Percentiles rank a stretch among this genome's conserved stretches.
phyloP scores from a whole-genome alignment of 2,113 vertebrate genomes.

The Origma solitaria region DNA sequence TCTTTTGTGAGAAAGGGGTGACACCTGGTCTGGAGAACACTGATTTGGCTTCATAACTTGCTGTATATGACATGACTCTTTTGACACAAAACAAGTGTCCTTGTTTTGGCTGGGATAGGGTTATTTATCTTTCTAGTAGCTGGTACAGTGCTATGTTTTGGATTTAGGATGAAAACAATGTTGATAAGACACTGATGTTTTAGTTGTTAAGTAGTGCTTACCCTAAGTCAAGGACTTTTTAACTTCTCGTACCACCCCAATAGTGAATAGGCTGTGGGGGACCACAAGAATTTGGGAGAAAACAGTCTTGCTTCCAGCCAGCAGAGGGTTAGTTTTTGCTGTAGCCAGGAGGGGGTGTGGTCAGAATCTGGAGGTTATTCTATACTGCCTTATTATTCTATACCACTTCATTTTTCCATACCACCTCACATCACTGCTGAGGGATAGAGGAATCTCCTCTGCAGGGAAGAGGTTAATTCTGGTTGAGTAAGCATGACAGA shows the following conservation, averaged over 20 bases:
- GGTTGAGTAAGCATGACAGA: neutral
- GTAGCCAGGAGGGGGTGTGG: neutral
- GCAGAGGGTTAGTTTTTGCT: neutral
- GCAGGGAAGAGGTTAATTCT: neutral
- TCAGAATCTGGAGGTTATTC: too few species aligned
- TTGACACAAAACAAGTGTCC: neutral
- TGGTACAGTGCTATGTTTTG: neutral
- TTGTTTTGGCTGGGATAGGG: neutral
- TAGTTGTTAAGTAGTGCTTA: neutral
- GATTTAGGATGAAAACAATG: neutral
- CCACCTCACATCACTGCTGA: neutral
- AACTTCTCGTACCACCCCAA: neutral
- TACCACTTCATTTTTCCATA: neutral
- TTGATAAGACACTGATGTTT: neutral
- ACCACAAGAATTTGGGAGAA: neutral
- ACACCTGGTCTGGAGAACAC: neutral
- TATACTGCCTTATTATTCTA: neutral
- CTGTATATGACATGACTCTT: neutral
- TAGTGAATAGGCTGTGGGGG: fast-evolving
- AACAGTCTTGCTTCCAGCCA: neutral
- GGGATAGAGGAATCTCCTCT: neutral
- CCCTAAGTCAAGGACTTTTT: neutral
- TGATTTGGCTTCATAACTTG: neutral
- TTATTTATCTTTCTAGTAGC: neutral
- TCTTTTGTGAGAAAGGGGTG: neutral